A percentile compares a stretch with the other conserved stretches of the same genome.
phyloP scores from a whole-genome alignment of 2,797 vertebrate genomes.

The Rhadinocentrus ornatus region DNA sequence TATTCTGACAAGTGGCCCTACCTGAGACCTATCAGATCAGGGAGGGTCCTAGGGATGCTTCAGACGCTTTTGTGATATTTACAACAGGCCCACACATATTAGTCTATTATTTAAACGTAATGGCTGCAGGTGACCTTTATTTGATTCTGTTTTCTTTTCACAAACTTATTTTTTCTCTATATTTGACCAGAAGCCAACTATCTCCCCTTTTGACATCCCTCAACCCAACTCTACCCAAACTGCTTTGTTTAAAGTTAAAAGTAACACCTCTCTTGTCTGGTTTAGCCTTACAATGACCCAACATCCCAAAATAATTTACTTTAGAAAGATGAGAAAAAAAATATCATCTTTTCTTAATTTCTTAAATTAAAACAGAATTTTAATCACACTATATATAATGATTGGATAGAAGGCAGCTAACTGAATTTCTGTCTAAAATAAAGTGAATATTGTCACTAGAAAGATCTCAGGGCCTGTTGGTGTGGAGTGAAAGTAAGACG shows the following conservation, averaged over 20 bases:
- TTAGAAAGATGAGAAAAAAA: not conserved
- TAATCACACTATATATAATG: not conserved
- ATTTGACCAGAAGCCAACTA: not conserved
- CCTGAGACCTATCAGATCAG: slow-evolving; percentile 35
- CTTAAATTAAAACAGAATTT: not conserved
- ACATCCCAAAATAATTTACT: not conserved
- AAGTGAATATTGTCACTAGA: slow-evolving; percentile 1
- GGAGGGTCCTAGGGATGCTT: not conserved
- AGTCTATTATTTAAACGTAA: not conserved
- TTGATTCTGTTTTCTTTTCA: not conserved
- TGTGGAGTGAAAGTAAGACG: slow-evolving; percentile 51
- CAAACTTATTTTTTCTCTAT: not conserved
- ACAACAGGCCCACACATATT: not conserved
- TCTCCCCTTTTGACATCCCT: not conserved
- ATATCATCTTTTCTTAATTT: not conserved
- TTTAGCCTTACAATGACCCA: not conserved
- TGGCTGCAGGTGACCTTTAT: not conserved
- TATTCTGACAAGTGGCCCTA: slow-evolving; percentile 57
- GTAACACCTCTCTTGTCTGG: not conserved
- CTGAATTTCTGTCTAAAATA: not conserved
- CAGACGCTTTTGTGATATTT: not conserved
- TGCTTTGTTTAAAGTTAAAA: not conserved
- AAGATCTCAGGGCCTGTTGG: not conserved
- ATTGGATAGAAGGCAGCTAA: not conserved
- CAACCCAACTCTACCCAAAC: not conserved